Evolutionary conservation across 2,797 vertebrate species (phyloP), one percentile per base, ranked within the genome.

Genomic region (Scyliorhinus canicula): DNA sequence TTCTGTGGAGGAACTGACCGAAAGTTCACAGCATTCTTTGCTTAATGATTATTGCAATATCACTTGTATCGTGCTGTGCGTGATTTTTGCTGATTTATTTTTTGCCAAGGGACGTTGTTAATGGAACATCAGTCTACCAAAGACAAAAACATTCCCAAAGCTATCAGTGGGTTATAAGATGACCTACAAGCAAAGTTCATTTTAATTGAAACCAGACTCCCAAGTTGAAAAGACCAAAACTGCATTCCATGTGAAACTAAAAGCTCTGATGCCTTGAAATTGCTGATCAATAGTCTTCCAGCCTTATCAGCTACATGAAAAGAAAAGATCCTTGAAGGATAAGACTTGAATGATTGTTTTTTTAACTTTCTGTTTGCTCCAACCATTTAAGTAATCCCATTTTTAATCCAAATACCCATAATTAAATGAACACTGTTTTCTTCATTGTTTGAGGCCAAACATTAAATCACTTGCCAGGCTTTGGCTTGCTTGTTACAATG

Each of bases 181-280:
- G 91, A 47, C n/a, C 91, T 69, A 40, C 44, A 26, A 93, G 91
- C 52, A 67, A 31, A 94, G 67, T 71, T 94, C 67, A 52, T 50
- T 94, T 94, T 71, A 94, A 94, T 74, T 50, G 93, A 94, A 94
- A 94, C 67, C 93, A 74, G 67, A 93, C 26, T 93, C n/a, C 26
- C 44, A 82, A 60, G 44, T 67, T 71, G 44, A 67, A 93, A 50
- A 52, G 91, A 94, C 93, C 67, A 52, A 94, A 67, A 94, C 44
- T 71, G 31, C 67, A 69, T 28, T 69, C 50, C 44, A 35, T 21
- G 50, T 94, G 31, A 94, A 94, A 55, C 44, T 94, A 74, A 50
- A 93, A 35, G 19, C 47, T 94, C 65, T 50, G 28, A 69, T 31
- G 44, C 50, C 67, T 94, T 55, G 26, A 94, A 71, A 52, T 31